These are phyloP conservation scores for Pseudococcus viburni DNA, from an alignment of 2,888 invertebrate species.

Conservation along the genomic window DNA sequence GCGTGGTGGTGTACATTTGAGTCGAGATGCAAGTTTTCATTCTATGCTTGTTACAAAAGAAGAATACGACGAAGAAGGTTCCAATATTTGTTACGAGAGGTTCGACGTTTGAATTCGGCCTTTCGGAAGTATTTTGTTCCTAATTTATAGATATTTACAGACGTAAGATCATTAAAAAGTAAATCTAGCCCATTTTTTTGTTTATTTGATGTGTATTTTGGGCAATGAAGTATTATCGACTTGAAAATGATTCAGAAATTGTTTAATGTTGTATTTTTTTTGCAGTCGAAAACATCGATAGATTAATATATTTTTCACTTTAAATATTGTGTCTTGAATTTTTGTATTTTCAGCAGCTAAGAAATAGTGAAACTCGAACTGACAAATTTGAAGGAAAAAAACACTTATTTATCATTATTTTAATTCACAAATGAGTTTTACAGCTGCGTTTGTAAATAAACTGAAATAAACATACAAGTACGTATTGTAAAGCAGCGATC, in stretches of 20 bases:
- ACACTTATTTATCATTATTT: background rate
- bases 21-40: conserved; percentile 82
- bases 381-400: background rate
- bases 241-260: background rate
- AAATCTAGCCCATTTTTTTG: background rate
- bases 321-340: background rate
- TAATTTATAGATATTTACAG: background rate
- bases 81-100: conserved; percentile 75
- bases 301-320: background rate
- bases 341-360: background rate
- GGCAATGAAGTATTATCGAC: no score
- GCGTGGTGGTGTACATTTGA: conserved; percentile 87
- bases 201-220: no score
- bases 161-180: background rate
- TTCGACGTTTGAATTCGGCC: conserved; percentile 73
- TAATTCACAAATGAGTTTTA: background rate
- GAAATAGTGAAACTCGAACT: background rate
- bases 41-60: conserved; percentile 83
- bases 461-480: background rate
- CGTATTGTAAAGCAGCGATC: background rate
- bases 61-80: conserved; percentile 92
- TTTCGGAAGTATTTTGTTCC: background rate
- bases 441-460: background rate
- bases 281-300: background rate
- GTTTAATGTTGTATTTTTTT: background rate